Evolutionary conservation across 2,113 vertebrate genomes (phyloP), one percentile per base, ranked within the genome.

Genomic region (Cyanocitta stelleri): DNA sequence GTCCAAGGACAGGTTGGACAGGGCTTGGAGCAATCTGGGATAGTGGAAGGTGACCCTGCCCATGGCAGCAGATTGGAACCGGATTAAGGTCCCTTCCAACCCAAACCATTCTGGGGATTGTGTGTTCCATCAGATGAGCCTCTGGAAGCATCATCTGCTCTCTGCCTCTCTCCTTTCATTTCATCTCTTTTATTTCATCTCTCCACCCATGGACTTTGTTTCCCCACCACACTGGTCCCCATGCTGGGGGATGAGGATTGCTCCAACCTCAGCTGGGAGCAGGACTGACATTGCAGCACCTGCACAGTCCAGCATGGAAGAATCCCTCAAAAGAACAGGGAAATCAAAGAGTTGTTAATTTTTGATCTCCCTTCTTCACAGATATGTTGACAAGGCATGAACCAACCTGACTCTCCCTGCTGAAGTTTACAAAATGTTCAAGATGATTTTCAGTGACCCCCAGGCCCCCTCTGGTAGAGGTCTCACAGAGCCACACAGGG

Each of bases 21-120:
- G 0, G 18, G 6, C 3, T 63, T 84, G 41, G 56, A 71, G 12
- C 3, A 56, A 0, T 10, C 26, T 71, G 56, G 79, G 17, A 4
- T 4, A 24, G 30, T 37, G 55, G 26, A 16, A 76, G 15, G 0
- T 77, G 32, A 56, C 32, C 8, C n/a, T 69, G 21, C 3, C 33
- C 26, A 16, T 32, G 32, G n/a, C 14, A 76, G 1, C 2, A 9
- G 4, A 0, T 48, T 55, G 41, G n/a, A n/a, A n/a, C 4, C 9
- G 1, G 35, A 13, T 90, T 24, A 20, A 33, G 10, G 32, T 27
- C 19, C 4, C 2, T 1, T 29, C 49, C 35, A 43, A 13, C 35
- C 22, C 41, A 55, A 55, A 55, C 13, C 4, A 35, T 16, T 49
- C 22, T 7, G 4, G 4, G 17, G 22, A 43, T 49, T 35, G 15